Percentiles rank a stretch among this genome's conserved stretches.
These are phyloP conservation scores for Andrena minutula DNA, from an alignment of 2,888 invertebrate species.

Conservation along the genomic window DNA sequence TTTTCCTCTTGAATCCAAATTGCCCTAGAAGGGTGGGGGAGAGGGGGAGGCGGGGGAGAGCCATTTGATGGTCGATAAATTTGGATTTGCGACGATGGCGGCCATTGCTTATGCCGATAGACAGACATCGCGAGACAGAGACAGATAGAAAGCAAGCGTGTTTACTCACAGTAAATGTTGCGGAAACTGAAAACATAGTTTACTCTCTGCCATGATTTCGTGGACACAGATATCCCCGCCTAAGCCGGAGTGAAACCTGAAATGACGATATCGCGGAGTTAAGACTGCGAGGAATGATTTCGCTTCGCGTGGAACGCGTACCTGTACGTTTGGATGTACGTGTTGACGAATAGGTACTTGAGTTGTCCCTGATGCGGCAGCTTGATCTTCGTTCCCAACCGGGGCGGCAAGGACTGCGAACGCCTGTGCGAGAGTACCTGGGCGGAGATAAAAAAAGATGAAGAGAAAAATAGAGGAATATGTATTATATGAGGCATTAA, in stretches of 20 bases:
- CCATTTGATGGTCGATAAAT: neutral
- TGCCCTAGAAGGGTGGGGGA: slow-evolving; percentile 86
- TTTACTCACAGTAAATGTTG: slow-evolving; percentile 93
- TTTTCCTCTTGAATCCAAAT: slow-evolving; percentile 97
- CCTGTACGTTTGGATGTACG: slow-evolving; percentile 87
- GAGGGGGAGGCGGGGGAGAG: too few species aligned
- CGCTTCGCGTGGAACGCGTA: slow-evolving; percentile 71
- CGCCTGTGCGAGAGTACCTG: slow-evolving; percentile 89
- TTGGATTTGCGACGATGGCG: neutral
- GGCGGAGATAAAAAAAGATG: neutral
- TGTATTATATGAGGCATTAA: neutral
- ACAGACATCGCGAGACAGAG: too few species aligned
- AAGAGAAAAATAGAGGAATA: neutral
- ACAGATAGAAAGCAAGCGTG: neutral
- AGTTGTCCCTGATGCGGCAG: slow-evolving; percentile 92
- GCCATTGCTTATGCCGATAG: too few species aligned
- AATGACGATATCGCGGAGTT: slow-evolving; percentile 77
- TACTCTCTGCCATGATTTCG: slow-evolving; percentile 96
- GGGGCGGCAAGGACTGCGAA: slow-evolving; percentile 94
- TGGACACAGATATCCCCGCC: slow-evolving; percentile 97
- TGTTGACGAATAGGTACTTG: slow-evolving; percentile 91
- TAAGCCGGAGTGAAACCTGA: slow-evolving; percentile 95
- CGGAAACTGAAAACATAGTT: slow-evolving; percentile 93
- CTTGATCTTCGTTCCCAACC: slow-evolving; percentile 92
- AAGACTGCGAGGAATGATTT: neutral